Evolutionary conservation across 1,140 invertebrate species (phyloP), one percentile per base, ranked within the genome.

Genomic region (Episyrphus balteatus): DNA sequence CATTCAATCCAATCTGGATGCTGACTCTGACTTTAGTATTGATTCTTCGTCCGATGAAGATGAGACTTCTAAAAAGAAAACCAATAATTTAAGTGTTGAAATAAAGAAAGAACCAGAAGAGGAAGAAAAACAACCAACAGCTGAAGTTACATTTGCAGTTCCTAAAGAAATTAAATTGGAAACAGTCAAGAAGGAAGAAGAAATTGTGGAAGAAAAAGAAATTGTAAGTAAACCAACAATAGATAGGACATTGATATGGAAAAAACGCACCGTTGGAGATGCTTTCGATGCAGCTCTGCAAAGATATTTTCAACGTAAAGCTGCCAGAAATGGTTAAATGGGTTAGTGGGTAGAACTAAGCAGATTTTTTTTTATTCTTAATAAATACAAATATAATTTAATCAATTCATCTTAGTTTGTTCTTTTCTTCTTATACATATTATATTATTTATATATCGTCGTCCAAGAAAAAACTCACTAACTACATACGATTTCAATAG

Each of bases 261-360:
- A 81, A 57, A 93, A 93, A 58, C 75, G 88, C 59, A 92, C 88
- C 42, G 78, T 91, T 13, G 88, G 86, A 2, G 73, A 78, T 42
- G 72, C 81, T n/a, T 87, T 87, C 70, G 81, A 86, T 48, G 81
- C 79, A 43, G 88, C 89, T n/a, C 60, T 86, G 19, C 73, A 82
- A 52, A 76, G 86, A 57, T 93, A 91, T 72, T 82, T 85, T 57
- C 74, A 81, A 55, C 75, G 90, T 51, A 88, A 89, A 77, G 46
- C 64, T 61, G 37, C 72, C 3, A 26, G 21, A 26, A 26, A 26
- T 26, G 21, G 21, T 5, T 26, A 26, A n/a, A 26, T 26, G 21
- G 21, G 8, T 26, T 26, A 3, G 21, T 26, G 21, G 21, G 21
- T n/a, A n/a, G n/a, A n/a, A n/a, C 21, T 8, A 26, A 26, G 8